phyloP scores from a whole-genome alignment of 1,140 invertebrate species.

The Colletes latitarsis region DNA sequence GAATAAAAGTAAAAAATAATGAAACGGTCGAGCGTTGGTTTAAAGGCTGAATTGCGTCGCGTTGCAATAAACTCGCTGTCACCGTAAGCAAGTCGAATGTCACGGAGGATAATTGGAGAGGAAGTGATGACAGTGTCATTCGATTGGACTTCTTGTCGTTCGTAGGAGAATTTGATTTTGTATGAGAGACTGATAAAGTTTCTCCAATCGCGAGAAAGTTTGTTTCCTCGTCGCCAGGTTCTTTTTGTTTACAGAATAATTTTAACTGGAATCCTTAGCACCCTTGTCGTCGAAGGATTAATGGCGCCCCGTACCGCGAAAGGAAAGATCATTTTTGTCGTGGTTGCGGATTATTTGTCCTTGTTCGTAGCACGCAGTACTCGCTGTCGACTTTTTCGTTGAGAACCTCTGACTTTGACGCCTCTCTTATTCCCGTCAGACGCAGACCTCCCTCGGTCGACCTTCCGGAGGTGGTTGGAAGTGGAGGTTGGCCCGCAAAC shows the following conservation, averaged over 20 bases:
- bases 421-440: constrained; percentile 32
- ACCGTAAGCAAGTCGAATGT: background rate
- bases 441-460: constrained; percentile 32
- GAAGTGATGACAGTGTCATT: background rate
- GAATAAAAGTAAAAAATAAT: too few species aligned
- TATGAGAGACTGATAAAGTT: too few species aligned
- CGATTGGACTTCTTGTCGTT: background rate
- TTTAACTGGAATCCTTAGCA: too few species aligned
- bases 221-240: too few species aligned
- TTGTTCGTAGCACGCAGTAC: background rate
- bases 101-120: background rate
- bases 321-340: too few species aligned
- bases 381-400: background rate
- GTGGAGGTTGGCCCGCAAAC: constrained; percentile 46
- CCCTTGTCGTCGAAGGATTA: background rate
- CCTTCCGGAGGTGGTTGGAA: constrained; percentile 41
- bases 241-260: too few species aligned
- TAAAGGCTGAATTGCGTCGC: background rate
- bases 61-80: background rate
- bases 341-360: too few species aligned
- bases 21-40: too few species aligned
- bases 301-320: too few species aligned
- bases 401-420: constrained; percentile 30
- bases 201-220: too few species aligned
- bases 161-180: too few species aligned